Conservation (phyloP, 2,113 vertebrate genomes). For the Lichenostomus cassidix region DNA sequence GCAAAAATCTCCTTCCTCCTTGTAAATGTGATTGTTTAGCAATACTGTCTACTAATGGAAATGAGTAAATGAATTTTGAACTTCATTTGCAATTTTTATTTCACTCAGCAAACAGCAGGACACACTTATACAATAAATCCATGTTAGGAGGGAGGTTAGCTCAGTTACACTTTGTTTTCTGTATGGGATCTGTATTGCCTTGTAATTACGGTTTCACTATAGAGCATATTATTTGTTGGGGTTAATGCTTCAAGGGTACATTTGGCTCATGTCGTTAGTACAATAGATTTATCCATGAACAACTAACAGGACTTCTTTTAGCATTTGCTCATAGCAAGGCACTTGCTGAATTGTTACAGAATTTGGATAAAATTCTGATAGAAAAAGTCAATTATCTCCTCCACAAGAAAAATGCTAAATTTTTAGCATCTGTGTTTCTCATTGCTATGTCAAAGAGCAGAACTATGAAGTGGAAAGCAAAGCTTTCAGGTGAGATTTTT, state of each 20-base stretch:
- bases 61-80: slow-evolving; percentile 20
- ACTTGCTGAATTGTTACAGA: background rate
- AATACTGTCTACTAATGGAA: background rate
- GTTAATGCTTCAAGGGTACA: background rate
- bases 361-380: background rate
- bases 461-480: background rate
- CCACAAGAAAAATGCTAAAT: background rate
- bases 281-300: background rate
- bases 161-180: background rate
- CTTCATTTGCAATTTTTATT: slow-evolving; percentile 1
- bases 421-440: background rate
- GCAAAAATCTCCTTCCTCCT: background rate
- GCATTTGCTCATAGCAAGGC: background rate
- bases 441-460: rapidly evolving
- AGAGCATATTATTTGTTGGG: background rate
- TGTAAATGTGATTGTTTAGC: slow-evolving; percentile 39
- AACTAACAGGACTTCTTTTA: background rate
- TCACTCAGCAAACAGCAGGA: background rate
- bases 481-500: rapidly evolving
- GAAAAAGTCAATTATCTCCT: background rate
- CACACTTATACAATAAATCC: background rate
- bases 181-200: background rate
- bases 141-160: background rate
- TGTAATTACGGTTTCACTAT: background rate
- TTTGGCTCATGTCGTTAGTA: background rate